Evolutionary conservation across 2,888 invertebrate genomes (phyloP), one percentile per base, ranked within the genome.

Genomic region (Venustoraphidia nigricollis): DNA sequence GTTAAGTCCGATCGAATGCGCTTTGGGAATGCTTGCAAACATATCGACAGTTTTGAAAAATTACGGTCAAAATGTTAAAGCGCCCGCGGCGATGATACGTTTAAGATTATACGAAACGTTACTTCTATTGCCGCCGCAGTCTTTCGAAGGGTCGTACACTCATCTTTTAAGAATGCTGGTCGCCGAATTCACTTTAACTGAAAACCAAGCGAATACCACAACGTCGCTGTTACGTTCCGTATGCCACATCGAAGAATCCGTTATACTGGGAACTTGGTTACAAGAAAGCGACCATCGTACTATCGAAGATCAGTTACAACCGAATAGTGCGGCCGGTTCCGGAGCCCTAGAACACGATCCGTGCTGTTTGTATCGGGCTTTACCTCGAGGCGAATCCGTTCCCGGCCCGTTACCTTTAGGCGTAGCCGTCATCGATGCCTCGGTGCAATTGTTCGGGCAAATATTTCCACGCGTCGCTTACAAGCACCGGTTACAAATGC

Each of bases 331-430:
- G 8, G 88, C 92, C 46, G 95, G 95, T 4, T 94, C 95, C 3
- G 93, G 95, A 40, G 94, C 97, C 9, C 67, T 98, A 55, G 97
- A 98, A 66, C 96, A 98, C 64, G 97, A 98, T 70, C 80, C 91
- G 3, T 91, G 94, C 62, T 89, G 88, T 59, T 70, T 98, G 49
- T 96, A 91, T 70, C 78, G 85, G 43, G 78, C 80, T 45, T 66
- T 79, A 42, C 66, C 72, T 48, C 66, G 62, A 51, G 71, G 73
- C 51, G 77, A 77, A 60, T 66, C 66, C 44, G 67, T 77, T 53
- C 85, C 86, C 0, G 85, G 86, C 36, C 88, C 89, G 5, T 73
- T 94, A 54, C 97, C 97, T 2, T 71, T 96, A 27, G 94, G 96
- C 3, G 94, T 96, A 8, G 91, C 94, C 9, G 95, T 97, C 14